A percentile compares a stretch with the other conserved stretches of the same genome.
Conservation (phyloP, 2,888 invertebrate species). For the Encarsia formosa region DNA sequence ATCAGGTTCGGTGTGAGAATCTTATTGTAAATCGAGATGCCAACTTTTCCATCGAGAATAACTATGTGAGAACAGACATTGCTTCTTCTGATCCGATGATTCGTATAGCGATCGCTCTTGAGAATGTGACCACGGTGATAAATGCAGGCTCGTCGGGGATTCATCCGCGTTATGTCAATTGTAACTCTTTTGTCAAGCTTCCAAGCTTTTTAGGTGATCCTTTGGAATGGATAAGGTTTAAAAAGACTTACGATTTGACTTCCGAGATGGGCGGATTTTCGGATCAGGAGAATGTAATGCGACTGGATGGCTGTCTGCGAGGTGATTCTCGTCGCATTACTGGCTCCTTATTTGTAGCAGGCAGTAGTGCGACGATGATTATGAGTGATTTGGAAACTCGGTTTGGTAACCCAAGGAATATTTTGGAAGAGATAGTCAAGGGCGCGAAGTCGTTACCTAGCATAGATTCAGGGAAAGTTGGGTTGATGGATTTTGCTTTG, state of each 20-base stretch:
- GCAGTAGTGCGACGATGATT: neutral
- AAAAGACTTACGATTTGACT: conserved; percentile 3
- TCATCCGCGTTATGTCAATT: too few species aligned
- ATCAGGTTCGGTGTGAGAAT: too few species aligned
- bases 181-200: too few species aligned
- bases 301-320: conserved; percentile 3
- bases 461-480: neutral
- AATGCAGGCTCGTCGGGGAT: too few species aligned
- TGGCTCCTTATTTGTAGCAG: neutral
- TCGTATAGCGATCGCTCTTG: too few species aligned
- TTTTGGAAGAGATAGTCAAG: neutral
- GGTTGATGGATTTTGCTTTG: neutral
- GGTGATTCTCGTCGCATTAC: neutral
- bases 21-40: too few species aligned
- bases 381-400: neutral
- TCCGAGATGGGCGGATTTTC: conserved; percentile 1
- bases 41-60: too few species aligned
- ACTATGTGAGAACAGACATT: too few species aligned
- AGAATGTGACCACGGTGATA: too few species aligned
- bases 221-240: conserved; percentile 6
- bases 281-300: conserved; percentile 4
- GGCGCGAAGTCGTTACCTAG: neutral
- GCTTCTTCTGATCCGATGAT: too few species aligned
- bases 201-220: conserved; percentile 1
- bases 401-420: neutral